These are phyloP conservation scores for Tretioscincus oriximinensis DNA, from an alignment of 2,113 vertebrate genomes.

Conservation along the genomic window DNA sequence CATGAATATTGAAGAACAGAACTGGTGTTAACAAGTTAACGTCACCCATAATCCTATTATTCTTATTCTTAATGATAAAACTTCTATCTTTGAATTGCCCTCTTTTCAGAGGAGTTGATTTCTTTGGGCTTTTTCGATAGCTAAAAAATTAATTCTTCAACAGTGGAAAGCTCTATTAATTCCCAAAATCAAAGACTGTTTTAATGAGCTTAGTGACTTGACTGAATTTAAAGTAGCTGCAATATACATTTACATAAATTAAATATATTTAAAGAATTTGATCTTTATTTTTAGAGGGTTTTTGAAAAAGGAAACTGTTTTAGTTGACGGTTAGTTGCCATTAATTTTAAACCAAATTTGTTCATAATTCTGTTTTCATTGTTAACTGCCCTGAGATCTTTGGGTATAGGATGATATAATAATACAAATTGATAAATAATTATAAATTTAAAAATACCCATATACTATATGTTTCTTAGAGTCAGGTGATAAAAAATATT, in stretches of 20 bases:
- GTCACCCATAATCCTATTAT: constrained; percentile 34
- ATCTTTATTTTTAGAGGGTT: constrained; percentile 20
- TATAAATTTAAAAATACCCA: neutral
- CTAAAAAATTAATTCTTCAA: constrained; percentile 29
- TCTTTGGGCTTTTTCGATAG: constrained; percentile 21
- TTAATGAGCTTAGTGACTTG: constrained; percentile 44
- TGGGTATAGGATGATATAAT: no score
- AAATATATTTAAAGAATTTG: constrained; percentile 29
- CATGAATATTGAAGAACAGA: constrained; percentile 36
- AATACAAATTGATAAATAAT: no score
- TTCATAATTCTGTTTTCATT: neutral
- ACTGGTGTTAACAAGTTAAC: constrained; percentile 41
- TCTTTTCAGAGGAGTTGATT: constrained; percentile 28
- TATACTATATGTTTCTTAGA: neutral
- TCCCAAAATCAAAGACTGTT: constrained; percentile 40
- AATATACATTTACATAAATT: constrained; percentile 30
- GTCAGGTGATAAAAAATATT: neutral
- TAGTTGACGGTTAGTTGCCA: constrained; percentile 8
- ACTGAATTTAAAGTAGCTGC: constrained; percentile 41
- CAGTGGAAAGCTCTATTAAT: constrained; percentile 32
- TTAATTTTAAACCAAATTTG: constrained; percentile 19
- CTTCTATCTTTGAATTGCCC: constrained; percentile 30
- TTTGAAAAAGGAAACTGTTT: constrained; percentile 37
- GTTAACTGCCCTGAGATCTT: no score
- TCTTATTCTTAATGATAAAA: constrained; percentile 43